A percentile compares a stretch with the other conserved stretches of the same genome.
Conservation (phyloP, 2,113 vertebrate species). For the Mixornis gularis region DNA sequence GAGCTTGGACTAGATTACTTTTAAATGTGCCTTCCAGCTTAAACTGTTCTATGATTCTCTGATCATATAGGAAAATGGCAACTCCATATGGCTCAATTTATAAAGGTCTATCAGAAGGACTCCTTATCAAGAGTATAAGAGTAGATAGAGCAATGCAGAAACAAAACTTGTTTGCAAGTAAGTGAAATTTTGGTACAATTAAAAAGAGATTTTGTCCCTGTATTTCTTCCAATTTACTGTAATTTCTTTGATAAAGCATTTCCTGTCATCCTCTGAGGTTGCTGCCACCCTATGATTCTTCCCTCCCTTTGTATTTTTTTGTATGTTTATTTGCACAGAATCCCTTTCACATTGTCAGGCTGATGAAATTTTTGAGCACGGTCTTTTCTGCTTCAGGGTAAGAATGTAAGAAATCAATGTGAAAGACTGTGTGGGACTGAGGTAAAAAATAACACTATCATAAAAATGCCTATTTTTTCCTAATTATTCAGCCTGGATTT, state of each 20-base stretch:
- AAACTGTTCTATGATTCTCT: neutral
- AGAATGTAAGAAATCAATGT: neutral
- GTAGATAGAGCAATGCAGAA: neutral
- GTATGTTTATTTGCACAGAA: neutral
- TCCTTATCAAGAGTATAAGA: neutral
- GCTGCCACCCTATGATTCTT: neutral
- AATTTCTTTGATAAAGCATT: neutral
- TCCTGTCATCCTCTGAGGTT: neutral
- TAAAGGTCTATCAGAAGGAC: neutral
- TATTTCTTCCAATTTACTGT: neutral
- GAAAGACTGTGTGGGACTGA: neutral
- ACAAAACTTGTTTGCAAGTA: neutral
- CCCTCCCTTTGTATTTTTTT: neutral
- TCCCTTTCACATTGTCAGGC: neutral
- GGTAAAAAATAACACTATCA: neutral
- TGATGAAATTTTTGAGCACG: neutral
- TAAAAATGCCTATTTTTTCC: neutral
- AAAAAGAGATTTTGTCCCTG: neutral
- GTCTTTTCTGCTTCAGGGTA: neutral
- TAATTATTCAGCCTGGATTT: neutral
- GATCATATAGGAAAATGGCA: neutral
- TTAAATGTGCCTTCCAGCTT: neutral
- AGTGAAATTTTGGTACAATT: neutral
- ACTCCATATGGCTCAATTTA: neutral
- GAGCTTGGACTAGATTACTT: neutral